A percentile compares a stretch with the other conserved stretches of the same genome.
Conservation (phyloP, 2,797 vertebrate species). For the Sus cebifrons region DNA sequence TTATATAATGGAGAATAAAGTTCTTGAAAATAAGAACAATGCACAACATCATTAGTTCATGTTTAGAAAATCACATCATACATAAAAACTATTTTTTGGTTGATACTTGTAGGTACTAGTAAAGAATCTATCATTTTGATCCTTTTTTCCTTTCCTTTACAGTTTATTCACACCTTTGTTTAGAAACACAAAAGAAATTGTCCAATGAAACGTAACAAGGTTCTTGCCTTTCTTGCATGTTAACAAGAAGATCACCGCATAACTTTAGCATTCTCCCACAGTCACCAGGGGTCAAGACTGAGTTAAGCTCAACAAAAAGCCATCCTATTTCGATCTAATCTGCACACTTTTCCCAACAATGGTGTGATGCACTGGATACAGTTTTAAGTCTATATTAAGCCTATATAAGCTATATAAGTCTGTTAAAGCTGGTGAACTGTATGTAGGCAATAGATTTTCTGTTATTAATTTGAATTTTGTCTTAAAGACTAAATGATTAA, state of each 20-base stretch:
- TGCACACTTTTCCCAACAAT: not conserved
- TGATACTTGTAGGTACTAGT: not conserved
- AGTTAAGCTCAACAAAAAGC: not conserved
- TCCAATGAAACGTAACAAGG: not conserved
- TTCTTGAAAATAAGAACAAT: conserved; percentile 24
- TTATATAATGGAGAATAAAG: not conserved
- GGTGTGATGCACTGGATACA: not conserved
- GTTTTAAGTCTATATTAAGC: not conserved
- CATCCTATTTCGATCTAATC: not conserved
- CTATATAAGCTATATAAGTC: too few relatives aligned
- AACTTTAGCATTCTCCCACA: not conserved
- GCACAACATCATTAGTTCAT: not conserved
- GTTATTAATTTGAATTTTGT: not conserved
- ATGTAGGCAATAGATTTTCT: not conserved
- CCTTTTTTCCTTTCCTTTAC: not conserved
- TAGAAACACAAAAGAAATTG: not conserved
- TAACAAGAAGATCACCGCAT: not conserved
- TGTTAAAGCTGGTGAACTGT: not conserved
- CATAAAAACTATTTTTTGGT: not conserved
- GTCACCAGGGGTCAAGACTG: not conserved
- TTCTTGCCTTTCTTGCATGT: not conserved
- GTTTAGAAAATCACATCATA: not conserved
- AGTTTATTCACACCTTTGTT: not conserved
- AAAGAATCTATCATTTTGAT: not conserved
- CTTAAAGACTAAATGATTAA: not conserved